These are phyloP conservation scores for Chiloscyllium plagiosum DNA, from an alignment of 2,113 vertebrate species.

Conservation along the genomic window DNA sequence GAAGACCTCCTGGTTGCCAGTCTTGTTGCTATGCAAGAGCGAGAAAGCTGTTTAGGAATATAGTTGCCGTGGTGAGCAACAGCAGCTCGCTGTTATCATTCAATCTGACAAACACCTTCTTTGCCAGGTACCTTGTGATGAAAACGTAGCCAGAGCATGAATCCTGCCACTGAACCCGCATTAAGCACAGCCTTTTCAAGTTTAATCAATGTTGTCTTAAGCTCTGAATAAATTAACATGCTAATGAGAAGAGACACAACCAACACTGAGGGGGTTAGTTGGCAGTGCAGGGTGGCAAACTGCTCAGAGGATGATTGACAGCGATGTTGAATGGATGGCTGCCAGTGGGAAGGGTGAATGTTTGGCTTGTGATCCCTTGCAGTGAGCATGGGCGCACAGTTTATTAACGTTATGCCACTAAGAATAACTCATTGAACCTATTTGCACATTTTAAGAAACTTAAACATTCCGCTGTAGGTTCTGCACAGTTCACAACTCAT, in stretches of 20 bases:
- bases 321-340: neutral
- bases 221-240: neutral
- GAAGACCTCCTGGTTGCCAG: neutral
- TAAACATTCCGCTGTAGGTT: neutral
- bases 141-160: neutral
- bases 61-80: neutral
- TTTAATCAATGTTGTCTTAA: slow-evolving; percentile 2
- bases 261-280: neutral
- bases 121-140: neutral
- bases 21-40: neutral
- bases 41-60: neutral
- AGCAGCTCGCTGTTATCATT: neutral
- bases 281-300: neutral
- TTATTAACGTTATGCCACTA: neutral
- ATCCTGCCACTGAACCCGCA: neutral
- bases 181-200: neutral
- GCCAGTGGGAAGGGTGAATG: neutral
- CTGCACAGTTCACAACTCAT: neutral
- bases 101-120: neutral
- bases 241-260: neutral
- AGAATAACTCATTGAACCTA: neutral
- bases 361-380: neutral
- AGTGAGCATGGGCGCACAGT: neutral
- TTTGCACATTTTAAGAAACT: neutral
- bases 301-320: neutral